Percentiles rank a stretch among this genome's conserved stretches.
Conservation (phyloP, 2,797 vertebrate genomes). For the Hippopotamyrus pictus region DNA sequence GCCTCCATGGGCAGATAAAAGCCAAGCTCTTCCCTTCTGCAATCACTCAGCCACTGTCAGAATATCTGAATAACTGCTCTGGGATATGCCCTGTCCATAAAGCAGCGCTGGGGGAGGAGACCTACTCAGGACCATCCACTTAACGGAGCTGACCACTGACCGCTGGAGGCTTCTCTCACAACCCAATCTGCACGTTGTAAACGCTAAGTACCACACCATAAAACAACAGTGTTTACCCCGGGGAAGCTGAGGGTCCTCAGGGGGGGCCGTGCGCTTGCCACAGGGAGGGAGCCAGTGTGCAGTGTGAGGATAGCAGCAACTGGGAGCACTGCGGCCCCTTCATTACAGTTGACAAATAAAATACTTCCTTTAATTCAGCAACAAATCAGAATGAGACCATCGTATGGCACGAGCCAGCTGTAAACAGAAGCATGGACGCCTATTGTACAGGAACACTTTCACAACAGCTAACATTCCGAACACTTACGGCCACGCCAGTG, state of each 20-base stretch:
- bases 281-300: background rate
- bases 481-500: background rate
- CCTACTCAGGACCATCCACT: background rate
- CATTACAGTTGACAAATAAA: background rate
- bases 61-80: background rate
- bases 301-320: background rate
- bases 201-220: conserved; percentile 13
- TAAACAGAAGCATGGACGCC: background rate
- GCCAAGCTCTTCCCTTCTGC: conserved; percentile 18
- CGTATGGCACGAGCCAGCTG: background rate
- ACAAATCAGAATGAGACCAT: background rate
- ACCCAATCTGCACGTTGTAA: conserved; percentile 4
- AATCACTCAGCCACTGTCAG: conserved; percentile 17
- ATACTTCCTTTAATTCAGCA: background rate
- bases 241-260: background rate
- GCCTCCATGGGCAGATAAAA: conserved; percentile 9
- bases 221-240: background rate
- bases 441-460: background rate
- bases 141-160: background rate
- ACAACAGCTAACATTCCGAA: background rate
- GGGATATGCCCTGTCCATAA: background rate
- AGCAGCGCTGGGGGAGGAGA: too few relatives aligned
- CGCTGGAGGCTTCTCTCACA: background rate
- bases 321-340: background rate
- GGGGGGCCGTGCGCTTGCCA: background rate